Base-by-base conservation (phyloP, 2,888 invertebrate species). In the Chrysolina haemoptera region DNA sequence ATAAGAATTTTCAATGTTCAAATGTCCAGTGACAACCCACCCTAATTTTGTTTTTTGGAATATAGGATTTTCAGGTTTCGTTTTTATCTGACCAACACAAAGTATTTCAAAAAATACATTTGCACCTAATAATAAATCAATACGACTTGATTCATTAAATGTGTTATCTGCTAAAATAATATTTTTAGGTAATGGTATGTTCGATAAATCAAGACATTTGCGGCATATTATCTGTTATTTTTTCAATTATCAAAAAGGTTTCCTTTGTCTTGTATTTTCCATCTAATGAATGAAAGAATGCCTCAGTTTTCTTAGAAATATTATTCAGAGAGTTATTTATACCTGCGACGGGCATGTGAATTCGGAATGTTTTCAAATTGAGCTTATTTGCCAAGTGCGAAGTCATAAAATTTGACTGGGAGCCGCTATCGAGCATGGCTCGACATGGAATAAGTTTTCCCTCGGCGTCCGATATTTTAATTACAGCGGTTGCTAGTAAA, bases 111-210 rank as follows among this genome's bases (percentile, higher is more conserved):
- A 70, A 40, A 74, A 74, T 63, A n/a, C n/a, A n/a, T 40, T 22
- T 27, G 68, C 67, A 3, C 74, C 74, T 20, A 74, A 14, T 35
- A 74, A 43, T 27, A 74, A n/a, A 41, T 74, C 70, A 14, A 71
- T 71, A n/a, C 43, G 18, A 40, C 48, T 50, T 1, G 74, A 62
- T 41, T 70, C 27, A 43, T 74, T 68, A 64, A 68, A 71, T 5
- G 27, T 27, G 5, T 2, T 27, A 27, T 27, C 27, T 27, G 27
- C 27, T 27, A 27, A 5, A 3, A 27, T 5, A 27, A 27, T 27
- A 27, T 27, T 27, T 27, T 27, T 27, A 5, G 27, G 27, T 27
- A 27, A 27, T 27, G 1, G 27, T 27, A 27, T 27, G 27, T 27
- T 27, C 27, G 27, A 27, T 27, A 46, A 62, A 22, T 62, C 20